Evolutionary conservation across 64 coral and sea anemone genomes (phyloP).

Genomic region (Porites australiensis): DNA sequence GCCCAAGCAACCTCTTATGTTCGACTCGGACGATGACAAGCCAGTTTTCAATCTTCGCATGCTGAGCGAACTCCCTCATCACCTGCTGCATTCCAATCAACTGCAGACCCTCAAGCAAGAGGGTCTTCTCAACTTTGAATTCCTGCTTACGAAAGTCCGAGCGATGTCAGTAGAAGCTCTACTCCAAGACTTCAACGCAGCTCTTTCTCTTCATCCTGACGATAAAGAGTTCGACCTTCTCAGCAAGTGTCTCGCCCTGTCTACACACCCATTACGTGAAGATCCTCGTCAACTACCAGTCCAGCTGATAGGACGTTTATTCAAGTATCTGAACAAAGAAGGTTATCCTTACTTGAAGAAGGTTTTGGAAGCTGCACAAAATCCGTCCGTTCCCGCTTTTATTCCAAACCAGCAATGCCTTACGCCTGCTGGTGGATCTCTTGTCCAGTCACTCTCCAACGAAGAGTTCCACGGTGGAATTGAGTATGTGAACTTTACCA

Average conservation of each 20-base stretch:
- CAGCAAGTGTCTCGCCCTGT: conserved; percentile 77
- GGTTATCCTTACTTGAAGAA: conserved; percentile 79
- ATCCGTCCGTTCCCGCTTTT: conserved; percentile 79
- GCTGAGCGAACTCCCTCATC: conserved; percentile 87
- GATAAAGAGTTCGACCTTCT: conserved; percentile 90
- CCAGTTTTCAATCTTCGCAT: conserved; percentile 93
- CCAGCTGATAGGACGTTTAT: conserved; percentile 91
- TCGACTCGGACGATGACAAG: conserved; percentile 70
- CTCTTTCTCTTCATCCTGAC: conserved; percentile 50
- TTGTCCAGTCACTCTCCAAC: conserved; percentile 77
- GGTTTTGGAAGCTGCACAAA: conserved; percentile 73
- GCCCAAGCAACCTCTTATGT: conserved; percentile 82
- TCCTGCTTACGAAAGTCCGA: conserved; percentile 86
- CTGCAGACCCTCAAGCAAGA: conserved; percentile 66
- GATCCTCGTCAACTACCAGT: conserved; percentile 89
- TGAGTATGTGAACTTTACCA: conserved; percentile 81
- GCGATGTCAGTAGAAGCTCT: conserved; percentile 66
- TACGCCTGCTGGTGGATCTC: conserved; percentile 84
- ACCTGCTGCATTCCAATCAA: conserved; percentile 78
- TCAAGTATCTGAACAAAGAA: conserved; percentile 77
- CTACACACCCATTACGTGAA: conserved; percentile 65
- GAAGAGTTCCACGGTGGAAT: conserved; percentile 53
- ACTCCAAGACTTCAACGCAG: conserved; percentile 79
- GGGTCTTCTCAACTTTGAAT: conserved; percentile 88
- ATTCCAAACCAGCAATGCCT: conserved; percentile 86